Percentiles rank a stretch among this genome's conserved stretches.
Conservation (phyloP, 2,797 vertebrate genomes). For the Oryzias dopingdopingensis region DNA sequence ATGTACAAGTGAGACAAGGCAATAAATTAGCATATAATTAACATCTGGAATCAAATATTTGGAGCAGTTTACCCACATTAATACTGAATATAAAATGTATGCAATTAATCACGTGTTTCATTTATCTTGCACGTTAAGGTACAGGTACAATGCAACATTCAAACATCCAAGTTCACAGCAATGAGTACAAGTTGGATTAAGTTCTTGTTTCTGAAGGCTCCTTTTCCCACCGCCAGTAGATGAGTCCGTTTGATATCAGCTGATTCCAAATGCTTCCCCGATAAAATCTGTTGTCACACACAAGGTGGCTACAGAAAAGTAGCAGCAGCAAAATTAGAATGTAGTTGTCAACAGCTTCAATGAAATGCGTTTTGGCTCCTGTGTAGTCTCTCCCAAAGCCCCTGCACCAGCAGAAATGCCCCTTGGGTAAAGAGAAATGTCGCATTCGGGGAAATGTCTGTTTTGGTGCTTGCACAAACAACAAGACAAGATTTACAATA, state of each 20-base stretch:
- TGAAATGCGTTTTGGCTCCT: slow-evolving; percentile 44
- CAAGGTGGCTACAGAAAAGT: slow-evolving; percentile 77
- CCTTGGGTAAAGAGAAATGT: slow-evolving; percentile 50
- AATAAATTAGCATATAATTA: slow-evolving; percentile 99
- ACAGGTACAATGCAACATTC: slow-evolving; percentile 91
- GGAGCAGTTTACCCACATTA: slow-evolving; percentile 98
- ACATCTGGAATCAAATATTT: slow-evolving; percentile 87
- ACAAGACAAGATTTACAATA: slow-evolving; percentile 60
- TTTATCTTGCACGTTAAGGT: slow-evolving; percentile 82
- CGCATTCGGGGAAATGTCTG: slow-evolving; percentile 55
- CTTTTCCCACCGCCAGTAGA: slow-evolving; percentile 60
- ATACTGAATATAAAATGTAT: slow-evolving; percentile 99
- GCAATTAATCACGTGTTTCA: slow-evolving; percentile 86
- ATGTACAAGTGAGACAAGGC: slow-evolving; percentile 92
- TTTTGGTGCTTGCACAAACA: slow-evolving; percentile 59
- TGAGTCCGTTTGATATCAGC: slow-evolving; percentile 61
- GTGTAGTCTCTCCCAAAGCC: slow-evolving; percentile 52
- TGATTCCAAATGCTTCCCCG: slow-evolving; percentile 52
- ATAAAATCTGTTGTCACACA: slow-evolving; percentile 68
- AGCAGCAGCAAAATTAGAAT: slow-evolving; percentile 82
- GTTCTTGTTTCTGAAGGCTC: slow-evolving; percentile 62
- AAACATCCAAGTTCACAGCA: slow-evolving; percentile 87
- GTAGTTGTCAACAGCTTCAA: slow-evolving; percentile 66
- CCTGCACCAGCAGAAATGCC: slow-evolving; percentile 51
- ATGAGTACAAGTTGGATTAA: slow-evolving; percentile 74